Base-by-base conservation (phyloP, 2,797 vertebrate species). In the Anguilla pacifica region DNA sequence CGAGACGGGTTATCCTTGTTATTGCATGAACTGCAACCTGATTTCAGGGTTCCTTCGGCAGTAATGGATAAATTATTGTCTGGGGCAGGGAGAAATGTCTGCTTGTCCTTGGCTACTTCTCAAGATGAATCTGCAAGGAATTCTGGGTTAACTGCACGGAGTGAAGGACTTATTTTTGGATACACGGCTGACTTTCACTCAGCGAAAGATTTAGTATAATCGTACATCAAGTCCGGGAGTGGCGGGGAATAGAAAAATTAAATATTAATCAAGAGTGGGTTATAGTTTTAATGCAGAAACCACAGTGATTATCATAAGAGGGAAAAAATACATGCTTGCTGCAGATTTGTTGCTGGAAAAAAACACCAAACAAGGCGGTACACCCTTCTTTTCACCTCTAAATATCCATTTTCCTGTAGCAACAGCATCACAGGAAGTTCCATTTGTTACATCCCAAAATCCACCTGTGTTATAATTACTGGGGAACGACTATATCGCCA, bases 191-290 rank as follows among this genome's bases (percentile, higher is more conserved):
- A 87, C 86, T 85, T 86, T 88, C 74, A 57, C 55, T 84, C 84
- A 74, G 67, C 88, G 53, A 88, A 87, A 87, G 85, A 86, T 88
- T 85, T 91, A 84, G 28, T 85, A 87, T 67, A 35, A 86, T 81
- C 15, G 55, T 83, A 15, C 83, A 85, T 64, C 70, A 85, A 86
- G 84, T 89, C 88, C 13, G 25, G 35, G 57, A 74, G 85, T 89
- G 84, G 83, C 92, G 91, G 85, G 89, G 77, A 94, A 94, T 84
- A 88, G 89, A 87, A 92, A 88, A 87, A 91, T 94, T 51, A 91
- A 95, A 94, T 94, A 95, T 95, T 94, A 87, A 95, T 91, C 85
- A 93, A 93, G 92, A 90, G 92, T 91, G 91, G 91, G 83, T 43
- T 43, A 57, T 84, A 77, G 86, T 92, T 88, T 89, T 84, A 91